Evolutionary conservation across 2,797 vertebrate genomes (phyloP).

Genomic region (Lophotriccus pileatus): DNA sequence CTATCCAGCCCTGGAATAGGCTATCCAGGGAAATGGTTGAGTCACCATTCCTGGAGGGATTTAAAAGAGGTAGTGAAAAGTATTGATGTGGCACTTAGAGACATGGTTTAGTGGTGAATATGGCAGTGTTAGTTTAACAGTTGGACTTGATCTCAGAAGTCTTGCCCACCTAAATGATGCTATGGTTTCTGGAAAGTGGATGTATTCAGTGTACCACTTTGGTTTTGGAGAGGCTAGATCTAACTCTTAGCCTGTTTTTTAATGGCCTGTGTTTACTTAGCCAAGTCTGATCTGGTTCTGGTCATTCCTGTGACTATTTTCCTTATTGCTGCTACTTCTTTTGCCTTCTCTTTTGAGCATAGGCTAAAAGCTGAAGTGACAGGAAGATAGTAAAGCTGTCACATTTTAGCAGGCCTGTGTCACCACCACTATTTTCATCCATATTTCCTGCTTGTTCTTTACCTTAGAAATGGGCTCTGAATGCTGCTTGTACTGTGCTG

Average conservation of each 20-base stretch:
- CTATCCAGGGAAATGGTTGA: neutral
- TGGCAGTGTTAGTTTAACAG: neutral
- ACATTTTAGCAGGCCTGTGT: neutral
- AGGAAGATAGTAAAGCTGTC: neutral
- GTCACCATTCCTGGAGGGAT: neutral
- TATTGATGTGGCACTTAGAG: neutral
- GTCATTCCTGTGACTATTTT: neutral
- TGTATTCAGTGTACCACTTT: neutral
- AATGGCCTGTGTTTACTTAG: neutral
- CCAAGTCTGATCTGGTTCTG: neutral
- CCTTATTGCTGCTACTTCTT: neutral
- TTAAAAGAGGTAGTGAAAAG: neutral
- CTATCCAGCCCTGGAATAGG: neutral
- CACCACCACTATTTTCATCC: neutral
- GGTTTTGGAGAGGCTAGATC: neutral
- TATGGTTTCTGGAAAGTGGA: neutral
- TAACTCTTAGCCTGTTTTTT: neutral
- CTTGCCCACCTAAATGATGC: neutral
- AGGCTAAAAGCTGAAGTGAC: neutral
- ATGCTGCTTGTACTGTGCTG: rapidly evolving
- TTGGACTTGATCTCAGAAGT: neutral
- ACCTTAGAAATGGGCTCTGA: neutral
- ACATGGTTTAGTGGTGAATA: neutral
- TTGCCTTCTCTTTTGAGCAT: neutral
- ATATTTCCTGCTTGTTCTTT: neutral